A percentile compares a stretch with the other conserved stretches of the same genome.
phyloP scores from a whole-genome alignment of 2,113 vertebrate species.

The Pseudonaja textilis region DNA sequence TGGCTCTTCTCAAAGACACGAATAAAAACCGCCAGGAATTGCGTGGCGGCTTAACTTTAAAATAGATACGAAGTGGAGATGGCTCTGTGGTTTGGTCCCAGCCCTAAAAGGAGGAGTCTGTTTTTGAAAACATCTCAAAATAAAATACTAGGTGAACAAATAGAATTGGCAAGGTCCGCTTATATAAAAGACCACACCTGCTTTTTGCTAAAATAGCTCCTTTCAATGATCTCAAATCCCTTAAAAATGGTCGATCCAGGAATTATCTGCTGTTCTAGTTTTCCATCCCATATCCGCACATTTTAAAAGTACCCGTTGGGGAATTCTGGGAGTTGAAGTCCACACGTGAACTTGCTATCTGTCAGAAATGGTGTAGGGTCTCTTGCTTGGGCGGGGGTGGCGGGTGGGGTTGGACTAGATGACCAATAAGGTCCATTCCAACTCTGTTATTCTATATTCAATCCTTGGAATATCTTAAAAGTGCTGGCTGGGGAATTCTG shows the following conservation, averaged over 20 bases:
- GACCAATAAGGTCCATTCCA: too few relatives aligned
- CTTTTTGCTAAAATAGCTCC: not conserved
- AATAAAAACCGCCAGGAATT: not conserved
- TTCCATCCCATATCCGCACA: not conserved
- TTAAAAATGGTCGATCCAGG: not conserved
- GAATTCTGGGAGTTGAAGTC: not conserved
- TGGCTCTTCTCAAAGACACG: not conserved
- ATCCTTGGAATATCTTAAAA: not conserved
- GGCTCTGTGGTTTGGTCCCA: not conserved
- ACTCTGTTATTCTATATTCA: too few relatives aligned
- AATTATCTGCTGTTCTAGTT: not conserved
- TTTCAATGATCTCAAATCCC: not conserved
- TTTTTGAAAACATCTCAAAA: not conserved
- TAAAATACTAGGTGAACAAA: not conserved
- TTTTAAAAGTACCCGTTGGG: not conserved
- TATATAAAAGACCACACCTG: not conserved
- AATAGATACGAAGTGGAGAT: not conserved
- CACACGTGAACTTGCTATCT: too few relatives aligned
- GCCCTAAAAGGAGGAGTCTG: too few relatives aligned
- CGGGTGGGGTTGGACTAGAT: too few relatives aligned
- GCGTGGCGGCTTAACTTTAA: not conserved
- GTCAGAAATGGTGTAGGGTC: too few relatives aligned
- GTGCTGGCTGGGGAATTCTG: not conserved
- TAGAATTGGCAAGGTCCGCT: too few relatives aligned
- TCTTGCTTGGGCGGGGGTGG: too few relatives aligned